These are phyloP conservation scores for Adineta ricciae DNA, from an alignment of 2,888 invertebrate species.

Conservation along the genomic window DNA sequence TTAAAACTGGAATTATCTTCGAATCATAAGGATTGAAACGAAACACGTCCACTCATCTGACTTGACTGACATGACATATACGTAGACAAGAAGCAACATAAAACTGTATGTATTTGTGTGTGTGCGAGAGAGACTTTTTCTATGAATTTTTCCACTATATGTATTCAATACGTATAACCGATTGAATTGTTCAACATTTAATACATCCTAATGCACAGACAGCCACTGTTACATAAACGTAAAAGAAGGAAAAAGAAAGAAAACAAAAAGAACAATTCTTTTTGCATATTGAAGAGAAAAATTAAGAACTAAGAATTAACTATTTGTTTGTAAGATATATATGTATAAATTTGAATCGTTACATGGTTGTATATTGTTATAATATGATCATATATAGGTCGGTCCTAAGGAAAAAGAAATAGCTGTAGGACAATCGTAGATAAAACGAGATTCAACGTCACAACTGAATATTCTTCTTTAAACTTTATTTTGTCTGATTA, in stretches of 20 bases:
- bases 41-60: not conserved
- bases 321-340: not conserved
- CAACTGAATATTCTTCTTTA: no score
- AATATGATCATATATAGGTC: not conserved
- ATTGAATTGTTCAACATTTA: not conserved
- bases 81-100: not conserved
- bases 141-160: not conserved
- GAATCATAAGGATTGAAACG: not conserved
- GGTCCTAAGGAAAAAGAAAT: not conserved
- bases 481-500: no score
- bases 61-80: not conserved
- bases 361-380: not conserved
- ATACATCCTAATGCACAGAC: not conserved
- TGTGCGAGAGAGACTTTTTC: not conserved
- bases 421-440: no score
- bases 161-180: not conserved
- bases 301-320: not conserved
- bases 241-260: not conserved
- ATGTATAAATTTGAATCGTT: not conserved
- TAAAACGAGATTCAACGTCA: no score
- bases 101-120: no score
- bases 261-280: not conserved
- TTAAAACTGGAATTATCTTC: not conserved
- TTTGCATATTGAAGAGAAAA: not conserved
- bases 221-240: not conserved